Base-by-base conservation (phyloP, 2,113 vertebrate species). In the Arizona elegans region DNA sequence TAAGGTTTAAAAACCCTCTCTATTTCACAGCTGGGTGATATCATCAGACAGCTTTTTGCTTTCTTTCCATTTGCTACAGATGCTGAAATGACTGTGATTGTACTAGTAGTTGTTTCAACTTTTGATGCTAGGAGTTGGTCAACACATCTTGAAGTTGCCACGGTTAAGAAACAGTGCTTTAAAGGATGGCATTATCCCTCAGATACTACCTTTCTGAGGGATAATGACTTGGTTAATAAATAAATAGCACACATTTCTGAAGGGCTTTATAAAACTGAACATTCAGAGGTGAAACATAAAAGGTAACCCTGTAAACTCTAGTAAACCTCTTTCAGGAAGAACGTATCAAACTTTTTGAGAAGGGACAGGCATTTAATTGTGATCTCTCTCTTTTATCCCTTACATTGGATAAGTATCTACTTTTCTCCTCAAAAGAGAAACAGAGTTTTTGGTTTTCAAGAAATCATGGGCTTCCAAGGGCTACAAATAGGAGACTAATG, bases 221-320 rank as follows among this genome's bases (percentile, higher is more conserved):
- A 87, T 87, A 58, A 85, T 86, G 47, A 87, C 92, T 93, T 93
- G 92, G 75, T 89, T 59, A 52, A 56, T 24, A 43, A 53, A 93
- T 47, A 90, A 93, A 55, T 26, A 93, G 38, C 17, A 86, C 43
- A 90, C n/a, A n/a, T 86, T 47, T 26, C n/a, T 85, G 47, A 93
- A 38, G 70, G 55, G 52, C 86, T 86, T 29, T 86, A 93, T 54
- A 93, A 86, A 90, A 33, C 55, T 38, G 55, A 65, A 58, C 12
- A 12, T 89, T 89, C 53, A 43, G 53, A 56, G 52, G 13, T 23
- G 15, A 21, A 89, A 54, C 15, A 85, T 58, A 88, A 58, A 86
- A 13, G 43, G 1, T 21, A 50, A 43, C 33, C 33, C 5, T 50
- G n/a, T 29, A 53, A 92, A 33, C 4, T 13, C 52, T 85, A 12